Conservation (phyloP, 2,888 invertebrate species). For the Volucella zonaria region DNA sequence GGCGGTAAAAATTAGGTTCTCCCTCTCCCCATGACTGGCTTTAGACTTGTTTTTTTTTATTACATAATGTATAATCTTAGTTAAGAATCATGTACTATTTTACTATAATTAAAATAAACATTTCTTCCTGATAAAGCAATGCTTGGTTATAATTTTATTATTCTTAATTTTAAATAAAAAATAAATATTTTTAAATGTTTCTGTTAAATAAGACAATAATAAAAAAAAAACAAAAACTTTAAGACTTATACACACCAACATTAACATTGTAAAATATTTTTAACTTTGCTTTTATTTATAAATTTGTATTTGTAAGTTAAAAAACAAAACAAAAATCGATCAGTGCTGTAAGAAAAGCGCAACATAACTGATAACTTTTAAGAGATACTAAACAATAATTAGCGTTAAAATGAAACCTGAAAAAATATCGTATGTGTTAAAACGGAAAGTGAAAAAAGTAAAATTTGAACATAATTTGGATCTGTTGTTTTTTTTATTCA, state of each 20-base stretch:
- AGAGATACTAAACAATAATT: conserved; percentile 2
- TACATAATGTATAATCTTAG: conserved; percentile 6
- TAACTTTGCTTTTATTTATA: conserved; percentile 28
- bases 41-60: conserved; percentile 36
- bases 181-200: conserved; percentile 6
- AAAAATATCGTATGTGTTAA: conserved; percentile 6
- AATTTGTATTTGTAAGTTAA: conserved; percentile 19
- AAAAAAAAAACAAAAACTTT: not conserved
- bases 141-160: conserved; percentile 44
- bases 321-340: not conserved
- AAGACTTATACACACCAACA: conserved; percentile 24
- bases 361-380: conserved; percentile 46
- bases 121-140: conserved; percentile 67
- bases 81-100: conserved; percentile 17
- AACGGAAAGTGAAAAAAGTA: conserved; percentile 11
- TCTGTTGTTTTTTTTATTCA: not conserved
- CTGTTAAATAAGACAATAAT: conserved; percentile 1
- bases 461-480: conserved; percentile 8
- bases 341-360: conserved; percentile 12
- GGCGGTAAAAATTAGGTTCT: conserved; percentile 13
- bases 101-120: conserved; percentile 21
- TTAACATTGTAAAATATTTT: conserved; percentile 22
- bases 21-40: conserved; percentile 55
- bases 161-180: conserved; percentile 3
- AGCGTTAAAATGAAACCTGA: not conserved